Conservation (phyloP, 1,140 invertebrate genomes). For the Melitaea cinxia region DNA sequence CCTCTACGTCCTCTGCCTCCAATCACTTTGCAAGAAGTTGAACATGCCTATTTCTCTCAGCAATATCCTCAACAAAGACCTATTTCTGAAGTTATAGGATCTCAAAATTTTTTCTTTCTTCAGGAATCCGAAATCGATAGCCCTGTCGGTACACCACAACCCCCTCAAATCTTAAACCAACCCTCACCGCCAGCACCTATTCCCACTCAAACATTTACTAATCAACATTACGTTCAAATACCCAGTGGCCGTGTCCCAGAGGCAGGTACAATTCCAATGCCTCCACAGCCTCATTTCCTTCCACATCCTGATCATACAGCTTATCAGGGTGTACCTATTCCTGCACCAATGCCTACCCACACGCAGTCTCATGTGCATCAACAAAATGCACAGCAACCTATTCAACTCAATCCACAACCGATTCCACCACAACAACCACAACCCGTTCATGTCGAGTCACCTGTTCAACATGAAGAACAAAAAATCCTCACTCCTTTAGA, state of each 20-base stretch:
- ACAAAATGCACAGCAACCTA: conserved; percentile 33
- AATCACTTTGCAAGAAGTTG: conserved; percentile 82
- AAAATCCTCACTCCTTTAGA: conserved; percentile 42
- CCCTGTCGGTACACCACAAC: conserved; percentile 82
- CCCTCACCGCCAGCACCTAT: conserved; percentile 83
- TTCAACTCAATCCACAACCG: conserved; percentile 35
- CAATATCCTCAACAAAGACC: conserved; percentile 84
- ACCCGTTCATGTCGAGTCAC: conserved; percentile 25
- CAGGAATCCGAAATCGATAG: conserved; percentile 90
- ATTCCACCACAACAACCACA: too few relatives aligned
- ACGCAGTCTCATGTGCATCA: conserved; percentile 29
- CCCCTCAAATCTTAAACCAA: conserved; percentile 74
- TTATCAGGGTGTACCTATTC: conserved; percentile 44
- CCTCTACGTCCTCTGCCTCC: conserved; percentile 74
- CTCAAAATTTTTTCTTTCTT: conserved; percentile 88
- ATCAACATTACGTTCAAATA: conserved; percentile 85
- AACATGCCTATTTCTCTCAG: conserved; percentile 83
- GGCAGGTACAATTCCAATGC: conserved; percentile 57
- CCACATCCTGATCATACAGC: conserved; percentile 60
- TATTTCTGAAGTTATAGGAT: conserved; percentile 87
- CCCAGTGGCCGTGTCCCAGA: conserved; percentile 58
- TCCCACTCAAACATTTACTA: conserved; percentile 90
- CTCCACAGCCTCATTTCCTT: conserved; percentile 67
- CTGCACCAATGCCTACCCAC: conserved; percentile 37
- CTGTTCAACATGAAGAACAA: conserved; percentile 43